These are phyloP conservation scores for Oreochromis grahami DNA, from an alignment of 2,797 vertebrate genomes.

Conservation along the genomic window DNA sequence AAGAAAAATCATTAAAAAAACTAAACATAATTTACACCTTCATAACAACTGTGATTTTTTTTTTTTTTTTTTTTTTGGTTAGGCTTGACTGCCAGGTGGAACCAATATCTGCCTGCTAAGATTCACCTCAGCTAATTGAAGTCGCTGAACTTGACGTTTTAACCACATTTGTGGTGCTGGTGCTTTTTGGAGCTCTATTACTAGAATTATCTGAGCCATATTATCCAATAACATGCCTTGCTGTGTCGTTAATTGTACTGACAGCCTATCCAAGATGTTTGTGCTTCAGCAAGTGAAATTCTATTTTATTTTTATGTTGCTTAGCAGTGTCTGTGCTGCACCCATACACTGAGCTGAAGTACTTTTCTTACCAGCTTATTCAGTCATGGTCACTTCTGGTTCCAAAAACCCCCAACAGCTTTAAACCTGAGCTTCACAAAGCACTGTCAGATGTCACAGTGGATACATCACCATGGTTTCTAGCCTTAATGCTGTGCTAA, in stretches of 20 bases:
- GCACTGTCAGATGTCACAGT: not conserved
- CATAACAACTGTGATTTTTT: not conserved
- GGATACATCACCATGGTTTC: not conserved
- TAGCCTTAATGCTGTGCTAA: not conserved
- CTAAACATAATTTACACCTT: not conserved
- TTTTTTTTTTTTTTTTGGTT: not conserved
- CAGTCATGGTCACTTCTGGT: not conserved
- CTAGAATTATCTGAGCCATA: not conserved
- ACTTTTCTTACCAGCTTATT: not conserved
- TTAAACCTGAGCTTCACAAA: not conserved
- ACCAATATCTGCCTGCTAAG: not conserved
- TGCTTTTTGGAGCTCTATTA: not conserved
- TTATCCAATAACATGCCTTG: not conserved
- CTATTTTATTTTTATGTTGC: not conserved
- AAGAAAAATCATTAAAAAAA: not conserved
- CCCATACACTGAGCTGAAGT: not conserved
- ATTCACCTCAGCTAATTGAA: not conserved
- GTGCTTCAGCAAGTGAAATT: not conserved
- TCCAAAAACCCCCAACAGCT: rapidly evolving
- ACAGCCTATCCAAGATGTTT: not conserved
- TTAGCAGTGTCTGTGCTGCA: not conserved
- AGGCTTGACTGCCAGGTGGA: rapidly evolving
- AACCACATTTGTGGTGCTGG: not conserved
- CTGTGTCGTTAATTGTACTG: not conserved
- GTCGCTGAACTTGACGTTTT: not conserved